Conservation (phyloP, 2,113 vertebrate genomes). For the Ctenodactylus gundi region DNA sequence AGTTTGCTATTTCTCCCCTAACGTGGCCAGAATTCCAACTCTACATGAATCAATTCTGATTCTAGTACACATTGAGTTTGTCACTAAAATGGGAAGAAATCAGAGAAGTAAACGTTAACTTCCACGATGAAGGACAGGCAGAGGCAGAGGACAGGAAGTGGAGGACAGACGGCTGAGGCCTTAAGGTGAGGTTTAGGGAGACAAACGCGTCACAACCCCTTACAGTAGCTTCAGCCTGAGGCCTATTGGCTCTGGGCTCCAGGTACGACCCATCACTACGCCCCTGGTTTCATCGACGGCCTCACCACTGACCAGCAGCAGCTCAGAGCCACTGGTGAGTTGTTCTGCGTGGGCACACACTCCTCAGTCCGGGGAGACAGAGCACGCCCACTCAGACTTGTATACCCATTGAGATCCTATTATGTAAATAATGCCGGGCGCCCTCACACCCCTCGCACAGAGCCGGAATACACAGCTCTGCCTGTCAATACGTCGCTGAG, state of each 20-base stretch:
- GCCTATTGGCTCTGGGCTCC: rapidly evolving
- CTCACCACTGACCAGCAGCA: background rate
- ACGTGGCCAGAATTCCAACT: background rate
- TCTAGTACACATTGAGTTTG: background rate
- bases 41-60: background rate
- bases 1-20: rapidly evolving
- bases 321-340: background rate
- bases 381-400: slow-evolving; percentile 58
- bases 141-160: no score
- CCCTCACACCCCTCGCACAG: slow-evolving; percentile 15
- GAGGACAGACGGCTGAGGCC: background rate
- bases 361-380: slow-evolving; percentile 1
- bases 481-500: slow-evolving; percentile 70
- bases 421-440: slow-evolving; percentile 42
- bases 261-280: rapidly evolving
- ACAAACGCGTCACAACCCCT: rapidly evolving
- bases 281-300: no score
- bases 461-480: slow-evolving; percentile 62
- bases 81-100: background rate
- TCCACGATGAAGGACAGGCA: no score
- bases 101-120: no score
- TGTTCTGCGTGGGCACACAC: background rate
- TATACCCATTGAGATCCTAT: slow-evolving; percentile 48
- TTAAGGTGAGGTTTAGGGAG: no score
- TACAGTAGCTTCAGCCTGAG: background rate